Percentiles rank a stretch among this genome's conserved stretches.
phyloP scores from a whole-genome alignment of 2,113 vertebrate genomes.

The Oreotrochilus melanogaster region DNA sequence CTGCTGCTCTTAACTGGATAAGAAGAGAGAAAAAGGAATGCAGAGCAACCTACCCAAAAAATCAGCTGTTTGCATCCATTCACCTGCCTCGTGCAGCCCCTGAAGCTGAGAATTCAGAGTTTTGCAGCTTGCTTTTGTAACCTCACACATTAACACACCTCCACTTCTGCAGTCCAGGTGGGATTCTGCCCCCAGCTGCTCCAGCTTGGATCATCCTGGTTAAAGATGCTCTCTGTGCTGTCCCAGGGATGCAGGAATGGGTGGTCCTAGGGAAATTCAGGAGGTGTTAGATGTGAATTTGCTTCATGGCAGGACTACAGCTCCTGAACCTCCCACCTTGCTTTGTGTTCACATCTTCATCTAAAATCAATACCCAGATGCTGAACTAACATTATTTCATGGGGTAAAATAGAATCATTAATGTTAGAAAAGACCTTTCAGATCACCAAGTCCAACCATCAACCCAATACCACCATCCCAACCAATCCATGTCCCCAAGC shows the following conservation, averaged over 20 bases:
- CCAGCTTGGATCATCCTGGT: too few relatives aligned
- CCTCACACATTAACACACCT: not conserved
- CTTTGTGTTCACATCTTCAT: not conserved
- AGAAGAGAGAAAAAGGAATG: not conserved
- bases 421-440: too few relatives aligned
- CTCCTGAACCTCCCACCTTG: not conserved
- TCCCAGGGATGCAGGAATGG: not conserved
- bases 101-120: not conserved
- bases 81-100: not conserved
- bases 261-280: not conserved
- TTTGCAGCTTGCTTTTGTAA: not conserved
- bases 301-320: not conserved
- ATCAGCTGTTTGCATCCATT: not conserved
- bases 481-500: too few relatives aligned
- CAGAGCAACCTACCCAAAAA: not conserved
- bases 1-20: not conserved
- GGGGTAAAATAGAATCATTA: too few relatives aligned
- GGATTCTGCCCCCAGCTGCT: not conserved
- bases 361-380: not conserved
- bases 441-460: too few relatives aligned
- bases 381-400: not conserved
- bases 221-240: too few relatives aligned
- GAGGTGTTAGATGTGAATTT: not conserved
- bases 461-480: too few relatives aligned
- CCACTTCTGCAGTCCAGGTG: accelerated